Base-by-base conservation (phyloP, 1,140 invertebrate genomes). In the Wiebesia pumilae region DNA sequence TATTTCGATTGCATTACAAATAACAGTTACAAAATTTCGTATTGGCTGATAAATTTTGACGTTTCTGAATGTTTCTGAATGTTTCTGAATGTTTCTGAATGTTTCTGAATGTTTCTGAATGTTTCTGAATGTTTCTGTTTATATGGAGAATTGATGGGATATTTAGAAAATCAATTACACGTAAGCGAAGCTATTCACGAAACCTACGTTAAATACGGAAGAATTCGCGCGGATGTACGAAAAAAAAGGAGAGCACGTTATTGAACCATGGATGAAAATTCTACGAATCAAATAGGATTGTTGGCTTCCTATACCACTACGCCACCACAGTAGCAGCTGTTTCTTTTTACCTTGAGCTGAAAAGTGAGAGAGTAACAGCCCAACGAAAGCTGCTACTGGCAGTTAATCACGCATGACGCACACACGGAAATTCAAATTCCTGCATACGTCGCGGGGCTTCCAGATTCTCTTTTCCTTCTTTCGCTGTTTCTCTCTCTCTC, bases 361-460 rank as follows among this genome's bases (percentile, higher is more conserved):
- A 40, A 75, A 75, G 43, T 7, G 40, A 79, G 67, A 40, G 43
- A 73, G 21, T 51, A 47, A 21, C n/a, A 27, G 47, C 0, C 21
- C 27, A 30, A 33, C 30, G 62, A 35, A 83, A 79, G 4, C 75
- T 79, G 81, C 75, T 51, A 21, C 33, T 87, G 85, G 33, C 81
- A 87, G 81, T 87, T 83, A 81, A 87, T 82, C 85, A 82, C 71
- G 73, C 85, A 33, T 79, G 24, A 38, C 40, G 51, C 40, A 81
- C 85, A 86, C 58, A 83, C 65, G 80, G 54, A 38, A 83, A 78
- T 87, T 87, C 75, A 78, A 83, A 87, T 87, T 79, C 43, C 40
- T 65, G 16, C 38, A n/a, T 73, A 75, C 27, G 38, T 71, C 30
- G 24, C 4, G 21, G 47, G 9, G n/a, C 65, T 71, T 73, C 4